Base-by-base conservation (phyloP, 2,888 invertebrate species). In the Esperia sulphurella region DNA sequence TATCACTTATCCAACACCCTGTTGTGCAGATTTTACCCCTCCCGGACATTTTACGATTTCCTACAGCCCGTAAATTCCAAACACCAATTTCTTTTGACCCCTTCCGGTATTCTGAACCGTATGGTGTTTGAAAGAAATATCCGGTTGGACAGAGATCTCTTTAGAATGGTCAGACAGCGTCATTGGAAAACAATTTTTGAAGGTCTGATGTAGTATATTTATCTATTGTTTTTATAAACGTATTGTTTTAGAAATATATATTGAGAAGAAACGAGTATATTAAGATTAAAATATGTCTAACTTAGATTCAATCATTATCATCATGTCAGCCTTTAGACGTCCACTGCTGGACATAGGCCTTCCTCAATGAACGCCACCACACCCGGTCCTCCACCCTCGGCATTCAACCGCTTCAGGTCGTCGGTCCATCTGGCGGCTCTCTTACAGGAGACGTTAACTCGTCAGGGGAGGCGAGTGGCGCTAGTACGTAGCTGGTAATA, bases 161-260 rank as follows among this genome's bases (percentile, higher is more conserved):
- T 5, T 43, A 35, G 30, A 29, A 1, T 38, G 45, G 45, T 9
- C 39, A 6, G 30, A 14, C 9, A 38, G 2, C 38, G 45, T 39
- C 38, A 46, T 46, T 46, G 41, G 35, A 46, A 46, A 46, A 21
- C 46, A 46, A 46, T 46, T 33, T 41, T 8, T 41, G 41, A 41
- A 35, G 35, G 21, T 28, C 12, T 41, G 41, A 43, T 43, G 35
- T n/a, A n/a, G n/a, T 21, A 5, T 21, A 21, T 2, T 2, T 21
- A 21, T 2, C 3, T 10, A 43, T 33, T 43, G 33, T 35, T 33
- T 41, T 40, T 41, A 14, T 13, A 43, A 35, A 35, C 21, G 21
- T 10, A 14, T 31, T 21, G 14, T 31, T 33, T n/a, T 10, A 9
- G 2, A 21, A 33, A 8, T 6, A 1, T n/a, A 13, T 39, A 14